Conservation (phyloP, 2,888 invertebrate species). For the Anarsia innoxiella region DNA sequence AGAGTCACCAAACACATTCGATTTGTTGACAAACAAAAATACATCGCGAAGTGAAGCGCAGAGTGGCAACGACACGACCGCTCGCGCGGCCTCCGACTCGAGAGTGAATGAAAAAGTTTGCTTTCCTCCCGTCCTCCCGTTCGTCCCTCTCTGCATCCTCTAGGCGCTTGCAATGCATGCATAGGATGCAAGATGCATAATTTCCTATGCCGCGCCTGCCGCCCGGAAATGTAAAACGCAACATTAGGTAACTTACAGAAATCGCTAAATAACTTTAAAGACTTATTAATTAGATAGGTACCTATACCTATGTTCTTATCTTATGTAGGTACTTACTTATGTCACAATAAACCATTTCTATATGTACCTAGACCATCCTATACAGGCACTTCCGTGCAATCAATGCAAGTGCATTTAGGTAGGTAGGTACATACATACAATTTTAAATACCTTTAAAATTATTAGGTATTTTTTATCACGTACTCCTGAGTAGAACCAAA, state of each 20-base stretch:
- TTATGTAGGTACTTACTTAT: too few relatives aligned
- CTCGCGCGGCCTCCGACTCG: conserved; percentile 25
- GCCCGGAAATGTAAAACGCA: not conserved
- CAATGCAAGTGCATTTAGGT: too few relatives aligned
- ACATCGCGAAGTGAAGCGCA: conserved; percentile 41
- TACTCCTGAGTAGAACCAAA: too few relatives aligned
- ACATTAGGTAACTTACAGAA: not conserved
- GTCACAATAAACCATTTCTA: too few relatives aligned
- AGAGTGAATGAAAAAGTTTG: conserved; percentile 44
- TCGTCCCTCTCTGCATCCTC: conserved; percentile 11
- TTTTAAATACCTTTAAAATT: too few relatives aligned
- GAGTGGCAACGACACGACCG: conserved; percentile 28
- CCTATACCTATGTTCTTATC: too few relatives aligned
- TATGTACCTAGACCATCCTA: too few relatives aligned
- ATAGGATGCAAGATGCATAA: conserved; percentile 5
- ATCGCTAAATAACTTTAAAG: too few relatives aligned
- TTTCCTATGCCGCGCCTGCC: conserved; percentile 1
- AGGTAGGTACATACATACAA: too few relatives aligned
- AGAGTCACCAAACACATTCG: conserved; percentile 39
- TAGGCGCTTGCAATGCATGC: conserved; percentile 1
- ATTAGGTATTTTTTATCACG: too few relatives aligned
- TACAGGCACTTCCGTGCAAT: too few relatives aligned
- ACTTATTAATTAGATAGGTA: too few relatives aligned
- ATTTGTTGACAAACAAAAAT: conserved; percentile 63
- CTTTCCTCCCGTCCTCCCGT: conserved; percentile 11